Conservation (phyloP, 2,797 vertebrate genomes). For the Kryptopterus vitreolus region DNA sequence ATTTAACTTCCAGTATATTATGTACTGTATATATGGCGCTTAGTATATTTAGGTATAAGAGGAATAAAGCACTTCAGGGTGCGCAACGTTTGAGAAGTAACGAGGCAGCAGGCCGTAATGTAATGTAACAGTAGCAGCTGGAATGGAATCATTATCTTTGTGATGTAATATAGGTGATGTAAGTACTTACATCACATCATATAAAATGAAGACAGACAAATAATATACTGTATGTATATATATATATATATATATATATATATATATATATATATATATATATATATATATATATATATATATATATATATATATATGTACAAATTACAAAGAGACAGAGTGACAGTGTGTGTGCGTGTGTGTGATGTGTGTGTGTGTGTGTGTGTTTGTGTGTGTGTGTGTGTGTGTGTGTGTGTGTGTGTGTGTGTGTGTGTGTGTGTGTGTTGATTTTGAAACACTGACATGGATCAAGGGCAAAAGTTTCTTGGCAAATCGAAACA, state of each 20-base stretch:
- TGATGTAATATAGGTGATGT: too few species aligned
- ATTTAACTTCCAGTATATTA: not conserved
- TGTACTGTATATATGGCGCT: too few species aligned
- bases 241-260: not conserved
- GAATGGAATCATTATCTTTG: not conserved
- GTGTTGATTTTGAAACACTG: not conserved
- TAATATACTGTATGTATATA: not conserved
- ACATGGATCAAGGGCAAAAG: not conserved
- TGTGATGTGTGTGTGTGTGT: not conserved
- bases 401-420: not conserved
- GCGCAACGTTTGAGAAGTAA: not conserved
- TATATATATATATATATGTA: too few species aligned
- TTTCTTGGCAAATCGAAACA: conserved; percentile 1
- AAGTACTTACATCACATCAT: not conserved
- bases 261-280: too few species aligned
- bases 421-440: not conserved
- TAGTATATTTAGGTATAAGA: not conserved
- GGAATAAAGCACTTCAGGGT: not conserved
- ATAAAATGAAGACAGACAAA: not conserved
- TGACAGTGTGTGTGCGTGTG: not conserved
- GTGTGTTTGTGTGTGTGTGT: not conserved
- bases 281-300: too few species aligned
- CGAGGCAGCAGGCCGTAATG: too few species aligned
- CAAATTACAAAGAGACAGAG: not conserved
- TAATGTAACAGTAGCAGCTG: not conserved